A percentile compares a stretch with the other conserved stretches of the same genome.
Evolutionary conservation across 2,113 vertebrate species (phyloP).

Genomic region (Ceratotherium simum): DNA sequence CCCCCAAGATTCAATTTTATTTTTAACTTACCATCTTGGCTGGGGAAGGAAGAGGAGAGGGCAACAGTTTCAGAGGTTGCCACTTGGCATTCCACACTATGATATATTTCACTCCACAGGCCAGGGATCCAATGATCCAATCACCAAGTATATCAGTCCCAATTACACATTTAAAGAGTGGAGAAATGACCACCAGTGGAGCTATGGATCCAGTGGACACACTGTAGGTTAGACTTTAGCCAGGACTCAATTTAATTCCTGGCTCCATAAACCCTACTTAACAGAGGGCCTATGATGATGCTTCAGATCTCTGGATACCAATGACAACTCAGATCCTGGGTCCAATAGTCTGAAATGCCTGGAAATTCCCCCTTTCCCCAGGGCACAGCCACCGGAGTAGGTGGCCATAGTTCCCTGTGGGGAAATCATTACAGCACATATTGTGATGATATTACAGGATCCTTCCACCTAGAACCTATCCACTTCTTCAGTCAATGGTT

Average conservation of each 20-base stretch:
- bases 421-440: neutral
- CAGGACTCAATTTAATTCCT: neutral
- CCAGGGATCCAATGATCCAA: neutral
- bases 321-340: neutral
- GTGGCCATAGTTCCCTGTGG: neutral
- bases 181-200: neutral
- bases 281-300: neutral
- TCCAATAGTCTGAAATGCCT: neutral
- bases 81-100: neutral
- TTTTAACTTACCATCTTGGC: neutral
- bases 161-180: neutral
- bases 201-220: neutral
- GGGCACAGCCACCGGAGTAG: neutral
- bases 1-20: neutral
- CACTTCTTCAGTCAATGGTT: neutral
- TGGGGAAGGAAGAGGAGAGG: neutral
- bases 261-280: neutral
- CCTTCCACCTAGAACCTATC: neutral
- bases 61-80: neutral
- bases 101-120: neutral
- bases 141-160: neutral
- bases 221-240: neutral
- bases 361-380: neutral
- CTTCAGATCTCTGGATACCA: neutral
- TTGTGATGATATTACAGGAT: neutral